Evolutionary conservation across 2,797 vertebrate genomes (phyloP).

Genomic region (Sebastes itinus): DNA sequence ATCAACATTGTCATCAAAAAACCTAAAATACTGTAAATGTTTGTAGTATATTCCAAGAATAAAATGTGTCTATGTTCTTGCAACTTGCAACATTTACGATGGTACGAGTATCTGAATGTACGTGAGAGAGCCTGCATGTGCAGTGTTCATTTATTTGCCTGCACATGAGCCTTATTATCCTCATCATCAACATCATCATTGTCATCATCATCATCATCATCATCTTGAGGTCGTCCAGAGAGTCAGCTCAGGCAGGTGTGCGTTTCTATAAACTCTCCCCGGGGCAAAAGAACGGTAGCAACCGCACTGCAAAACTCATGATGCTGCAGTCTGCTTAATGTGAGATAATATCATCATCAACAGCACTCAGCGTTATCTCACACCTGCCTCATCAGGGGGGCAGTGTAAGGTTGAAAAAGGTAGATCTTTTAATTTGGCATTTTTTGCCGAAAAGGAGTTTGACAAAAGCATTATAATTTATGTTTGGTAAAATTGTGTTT

Average conservation of each 20-base stretch:
- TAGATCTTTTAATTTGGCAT: not conserved
- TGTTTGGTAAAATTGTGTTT: not conserved
- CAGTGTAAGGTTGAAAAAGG: not conserved
- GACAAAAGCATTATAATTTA: not conserved
- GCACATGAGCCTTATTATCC: not conserved
- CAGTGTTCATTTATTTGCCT: constrained; percentile 6
- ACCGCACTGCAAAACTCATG: constrained; percentile 56
- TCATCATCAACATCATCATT: constrained; percentile 1
- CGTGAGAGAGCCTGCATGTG: not conserved
- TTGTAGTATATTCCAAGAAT: not conserved
- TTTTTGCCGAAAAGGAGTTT: not conserved
- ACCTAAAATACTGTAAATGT: not conserved
- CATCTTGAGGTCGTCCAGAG: constrained; percentile 20
- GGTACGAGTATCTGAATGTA: not conserved
- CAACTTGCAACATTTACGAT: not conserved
- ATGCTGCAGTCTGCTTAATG: constrained; percentile 76
- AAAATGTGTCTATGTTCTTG: not conserved
- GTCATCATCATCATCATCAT: constrained; percentile 16
- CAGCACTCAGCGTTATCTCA: constrained; percentile 54
- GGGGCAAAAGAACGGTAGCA: constrained; percentile 21
- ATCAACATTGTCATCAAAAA: not conserved
- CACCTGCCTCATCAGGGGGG: constrained; percentile 66
- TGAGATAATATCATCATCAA: constrained; percentile 56
- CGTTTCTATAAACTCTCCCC: constrained; percentile 25
- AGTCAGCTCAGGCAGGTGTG: constrained; percentile 65